Evolutionary conservation across 1,140 invertebrate species (phyloP), one percentile per base, ranked within the genome.

Genomic region (Tetragnatha versicolor): DNA sequence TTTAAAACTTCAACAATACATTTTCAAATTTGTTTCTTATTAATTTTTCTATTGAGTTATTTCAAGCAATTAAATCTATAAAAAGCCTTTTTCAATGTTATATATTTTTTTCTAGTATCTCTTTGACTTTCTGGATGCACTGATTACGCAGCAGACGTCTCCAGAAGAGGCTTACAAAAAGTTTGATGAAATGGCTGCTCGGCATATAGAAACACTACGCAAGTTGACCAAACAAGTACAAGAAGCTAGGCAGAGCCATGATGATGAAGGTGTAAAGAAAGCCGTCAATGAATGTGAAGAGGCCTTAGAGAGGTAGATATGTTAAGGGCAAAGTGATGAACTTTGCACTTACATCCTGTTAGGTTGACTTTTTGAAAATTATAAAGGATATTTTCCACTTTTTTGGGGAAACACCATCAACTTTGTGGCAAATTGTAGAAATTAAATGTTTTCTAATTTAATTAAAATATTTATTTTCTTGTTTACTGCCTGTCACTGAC

Each of bases 91-190:
- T 63, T 29, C 4, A 42, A 66, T 10, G 12, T 45, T 51, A 49
- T 12, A 12, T 22, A 45, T 45, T 61, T 31, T 20, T 45, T 88
- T 90, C 45, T 84, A 95, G 92, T 98, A 89, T 82, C 79, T 88
- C 78, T 90, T 88, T 83, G 88, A 90, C 80, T 90, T 90, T 82
- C 79, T 90, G 68, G 98, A 99, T 85, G 97, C 98, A 0, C 87
- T 98, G 31, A 99, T 99, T 81, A 98, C 94, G 0, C 94, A 97
- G 83, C 97, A 99, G 89, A 98, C 97, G 5, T 96, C 97, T 2
- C 93, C 96, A 0, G 96, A 98, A 83, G 95, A 99, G 85, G 97
- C 97, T 0, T 99, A 98, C 87, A 91, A 93, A 81, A 99, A 98
- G 86, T 92, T 99, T 83, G 98, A 99, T 85, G 94, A 97, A 81